phyloP scores from a whole-genome alignment of 1,140 invertebrate genomes.

The Cepaea nemoralis region DNA sequence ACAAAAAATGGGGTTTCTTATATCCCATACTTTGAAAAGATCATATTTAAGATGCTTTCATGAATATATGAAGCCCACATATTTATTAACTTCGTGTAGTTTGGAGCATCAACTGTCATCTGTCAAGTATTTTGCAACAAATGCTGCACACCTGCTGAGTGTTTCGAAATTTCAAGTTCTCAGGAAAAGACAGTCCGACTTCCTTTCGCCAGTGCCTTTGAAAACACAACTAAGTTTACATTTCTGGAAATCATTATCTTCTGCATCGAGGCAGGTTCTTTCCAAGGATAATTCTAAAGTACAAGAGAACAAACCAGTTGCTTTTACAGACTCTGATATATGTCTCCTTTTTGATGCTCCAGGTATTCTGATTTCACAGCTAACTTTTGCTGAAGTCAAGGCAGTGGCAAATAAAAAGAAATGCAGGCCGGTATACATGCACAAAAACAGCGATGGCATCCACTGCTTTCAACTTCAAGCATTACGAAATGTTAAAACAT shows the following conservation, averaged over 20 bases:
- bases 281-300: neutral
- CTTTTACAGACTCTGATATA: neutral
- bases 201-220: neutral
- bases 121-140: neutral
- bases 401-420: slow-evolving; percentile 8
- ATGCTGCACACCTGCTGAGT: neutral
- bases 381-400: slow-evolving; percentile 10
- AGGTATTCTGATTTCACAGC: neutral
- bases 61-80: too few relatives aligned
- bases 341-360: slow-evolving; percentile 27
- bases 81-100: neutral
- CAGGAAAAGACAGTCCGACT: neutral
- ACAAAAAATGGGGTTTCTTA: too few relatives aligned
- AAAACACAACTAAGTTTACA: neutral
- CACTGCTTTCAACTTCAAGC: slow-evolving; percentile 10
- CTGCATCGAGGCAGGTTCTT: neutral
- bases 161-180: neutral
- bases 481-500: neutral
- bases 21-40: too few relatives aligned
- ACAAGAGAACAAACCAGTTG: neutral
- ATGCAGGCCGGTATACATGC: neutral
- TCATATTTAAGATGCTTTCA: too few relatives aligned
- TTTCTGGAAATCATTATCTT: neutral
- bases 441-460: slow-evolving; percentile 18
- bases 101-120: neutral